Conservation (phyloP, 2,113 vertebrate genomes). For the Bubalus kerabau region DNA sequence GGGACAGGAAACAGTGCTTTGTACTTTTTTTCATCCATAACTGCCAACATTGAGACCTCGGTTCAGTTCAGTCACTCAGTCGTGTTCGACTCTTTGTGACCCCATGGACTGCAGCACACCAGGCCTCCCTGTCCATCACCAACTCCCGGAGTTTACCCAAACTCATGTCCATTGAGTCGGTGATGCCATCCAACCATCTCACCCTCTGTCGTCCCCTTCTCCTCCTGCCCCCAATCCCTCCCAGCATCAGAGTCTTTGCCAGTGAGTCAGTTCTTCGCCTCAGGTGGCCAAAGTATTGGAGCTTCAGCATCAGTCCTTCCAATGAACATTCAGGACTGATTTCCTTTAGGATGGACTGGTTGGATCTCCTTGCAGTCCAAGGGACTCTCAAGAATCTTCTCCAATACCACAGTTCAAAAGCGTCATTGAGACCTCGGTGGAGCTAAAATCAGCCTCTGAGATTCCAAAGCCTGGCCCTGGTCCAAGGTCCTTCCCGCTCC, state of each 20-base stretch:
- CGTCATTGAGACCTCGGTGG: background rate
- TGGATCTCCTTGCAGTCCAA: background rate
- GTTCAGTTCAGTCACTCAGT: background rate
- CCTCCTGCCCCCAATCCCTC: background rate
- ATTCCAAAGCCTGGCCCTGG: background rate
- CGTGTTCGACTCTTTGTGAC: background rate
- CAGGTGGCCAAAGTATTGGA: background rate
- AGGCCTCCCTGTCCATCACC: background rate
- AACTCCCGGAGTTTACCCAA: rapidly evolving
- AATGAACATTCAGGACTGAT: background rate
- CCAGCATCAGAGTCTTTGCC: background rate
- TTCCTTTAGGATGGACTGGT: background rate
- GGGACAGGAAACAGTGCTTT: background rate
- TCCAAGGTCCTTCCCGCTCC: background rate
- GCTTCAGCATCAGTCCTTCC: background rate
- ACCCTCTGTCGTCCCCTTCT: background rate
- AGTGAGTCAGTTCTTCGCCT: background rate
- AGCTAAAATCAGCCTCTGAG: background rate
- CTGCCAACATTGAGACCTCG: background rate
- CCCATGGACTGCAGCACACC: background rate
- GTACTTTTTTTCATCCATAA: background rate
- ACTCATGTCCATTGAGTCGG: rapidly evolving
- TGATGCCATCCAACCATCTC: background rate
- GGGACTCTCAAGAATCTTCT: background rate
- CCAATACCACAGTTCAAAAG: background rate